These are phyloP conservation scores for Stenurella melanura DNA, from an alignment of 2,888 invertebrate genomes.

Conservation along the genomic window DNA sequence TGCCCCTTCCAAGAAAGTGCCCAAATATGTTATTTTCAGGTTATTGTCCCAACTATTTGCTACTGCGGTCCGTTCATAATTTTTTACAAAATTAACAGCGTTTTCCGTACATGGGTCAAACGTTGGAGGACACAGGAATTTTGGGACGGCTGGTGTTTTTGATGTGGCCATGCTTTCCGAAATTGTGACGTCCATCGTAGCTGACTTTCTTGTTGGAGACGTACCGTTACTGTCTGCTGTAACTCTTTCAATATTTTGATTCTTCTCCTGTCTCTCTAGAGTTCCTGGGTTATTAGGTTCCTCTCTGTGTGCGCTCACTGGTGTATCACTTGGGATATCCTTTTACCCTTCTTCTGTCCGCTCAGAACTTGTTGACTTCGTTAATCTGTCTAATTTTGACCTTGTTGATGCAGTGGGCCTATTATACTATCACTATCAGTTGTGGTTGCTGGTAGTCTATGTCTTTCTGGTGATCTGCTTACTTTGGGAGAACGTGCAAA, in stretches of 20 bases:
- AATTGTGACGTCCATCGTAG: neutral
- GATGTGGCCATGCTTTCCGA: neutral
- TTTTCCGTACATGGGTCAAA: neutral
- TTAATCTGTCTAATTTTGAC: too few species aligned
- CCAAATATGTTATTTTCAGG: neutral
- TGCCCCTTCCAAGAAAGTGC: neutral
- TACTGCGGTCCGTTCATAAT: neutral
- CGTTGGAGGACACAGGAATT: neutral
- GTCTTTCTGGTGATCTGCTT: neutral
- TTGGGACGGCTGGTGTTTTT: neutral
- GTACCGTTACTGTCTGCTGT: neutral
- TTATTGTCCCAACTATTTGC: constrained; percentile 2
- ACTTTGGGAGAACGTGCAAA: neutral
- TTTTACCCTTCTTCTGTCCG: neutral
- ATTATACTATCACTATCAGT: too few species aligned
- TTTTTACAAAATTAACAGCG: neutral
- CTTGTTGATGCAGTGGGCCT: too few species aligned
- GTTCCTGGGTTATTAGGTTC: too few species aligned
- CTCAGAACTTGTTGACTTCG: neutral
- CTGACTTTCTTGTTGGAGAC: neutral
- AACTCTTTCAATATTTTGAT: neutral
- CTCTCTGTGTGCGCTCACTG: neutral
- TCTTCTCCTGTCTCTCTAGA: too few species aligned
- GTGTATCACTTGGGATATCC: neutral
- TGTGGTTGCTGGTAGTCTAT: too few species aligned